Percentiles rank a stretch among this genome's conserved stretches.
Conservation (phyloP, 2,113 vertebrate species). For the Zootoca vivipara region DNA sequence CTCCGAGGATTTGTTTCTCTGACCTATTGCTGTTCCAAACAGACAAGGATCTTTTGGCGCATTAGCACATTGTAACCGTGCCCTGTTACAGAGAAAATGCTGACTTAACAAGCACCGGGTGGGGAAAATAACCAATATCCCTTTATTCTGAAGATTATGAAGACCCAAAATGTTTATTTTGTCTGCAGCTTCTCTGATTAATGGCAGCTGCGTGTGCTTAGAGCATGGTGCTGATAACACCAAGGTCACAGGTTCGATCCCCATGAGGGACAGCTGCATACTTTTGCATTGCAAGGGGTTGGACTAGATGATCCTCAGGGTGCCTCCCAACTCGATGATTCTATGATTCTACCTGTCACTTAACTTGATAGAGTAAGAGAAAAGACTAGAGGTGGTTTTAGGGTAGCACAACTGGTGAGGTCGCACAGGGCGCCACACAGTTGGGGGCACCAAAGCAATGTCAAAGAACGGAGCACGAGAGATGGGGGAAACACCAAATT, state of each 20-base stretch:
- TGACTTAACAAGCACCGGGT: background rate
- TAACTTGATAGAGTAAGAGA: background rate
- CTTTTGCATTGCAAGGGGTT: too few species aligned
- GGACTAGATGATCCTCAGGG: too few species aligned
- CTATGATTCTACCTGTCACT: background rate
- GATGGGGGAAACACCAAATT: too few species aligned
- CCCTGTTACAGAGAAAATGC: background rate
- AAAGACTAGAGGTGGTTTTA: background rate
- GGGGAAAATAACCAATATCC: background rate
- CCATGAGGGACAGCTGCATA: too few species aligned
- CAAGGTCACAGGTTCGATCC: too few species aligned
- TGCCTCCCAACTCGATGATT: too few species aligned
- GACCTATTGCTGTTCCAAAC: background rate
- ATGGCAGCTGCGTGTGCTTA: background rate
- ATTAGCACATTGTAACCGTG: background rate
- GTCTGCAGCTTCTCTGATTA: background rate
- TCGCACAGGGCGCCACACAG: too few species aligned
- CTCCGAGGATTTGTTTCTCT: background rate
- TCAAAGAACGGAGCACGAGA: too few species aligned
- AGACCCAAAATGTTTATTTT: background rate
- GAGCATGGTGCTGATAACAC: too few species aligned
- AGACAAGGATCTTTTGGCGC: background rate
- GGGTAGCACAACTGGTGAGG: too few species aligned
- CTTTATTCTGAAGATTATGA: background rate
- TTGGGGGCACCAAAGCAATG: too few species aligned